A percentile compares a stretch with the other conserved stretches of the same genome.
These are phyloP conservation scores for Drosophila anomalata DNA, from an alignment of 2,888 invertebrate genomes.

Conservation along the genomic window DNA sequence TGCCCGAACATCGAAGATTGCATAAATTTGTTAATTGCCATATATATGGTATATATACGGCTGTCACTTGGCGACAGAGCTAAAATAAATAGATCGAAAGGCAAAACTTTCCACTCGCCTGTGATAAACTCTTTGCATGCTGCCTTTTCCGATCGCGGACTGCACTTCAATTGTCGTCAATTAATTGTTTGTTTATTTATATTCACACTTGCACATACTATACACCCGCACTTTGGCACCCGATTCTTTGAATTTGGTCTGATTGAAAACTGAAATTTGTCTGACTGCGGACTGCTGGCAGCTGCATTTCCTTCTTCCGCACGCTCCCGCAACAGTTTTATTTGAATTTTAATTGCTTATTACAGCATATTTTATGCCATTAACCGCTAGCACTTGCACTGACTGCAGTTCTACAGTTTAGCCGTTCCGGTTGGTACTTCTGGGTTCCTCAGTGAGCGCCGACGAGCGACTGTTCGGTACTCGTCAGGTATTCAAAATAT, in stretches of 20 bases:
- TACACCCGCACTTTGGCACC: constrained; percentile 42
- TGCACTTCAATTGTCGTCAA: constrained; percentile 73
- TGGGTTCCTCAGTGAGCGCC: constrained; percentile 56
- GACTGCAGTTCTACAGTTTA: constrained; percentile 9
- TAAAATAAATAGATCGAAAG: constrained; percentile 55
- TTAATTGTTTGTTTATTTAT: constrained; percentile 59
- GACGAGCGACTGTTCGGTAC: constrained; percentile 56
- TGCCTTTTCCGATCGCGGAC: constrained; percentile 27
- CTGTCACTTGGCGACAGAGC: constrained; percentile 51
- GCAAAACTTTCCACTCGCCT: constrained; percentile 74
- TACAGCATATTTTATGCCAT: not conserved
- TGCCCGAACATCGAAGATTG: constrained; percentile 47
- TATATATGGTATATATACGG: constrained; percentile 75
- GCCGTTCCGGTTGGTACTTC: constrained; percentile 25
- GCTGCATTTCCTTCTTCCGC: constrained; percentile 3
- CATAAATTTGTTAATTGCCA: constrained; percentile 75
- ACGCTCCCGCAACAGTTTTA: not conserved
- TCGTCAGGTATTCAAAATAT: constrained; percentile 64
- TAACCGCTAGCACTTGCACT: constrained; percentile 10
- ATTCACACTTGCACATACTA: constrained; percentile 20
- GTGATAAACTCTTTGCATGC: constrained; percentile 47
- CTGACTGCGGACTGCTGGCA: not conserved
- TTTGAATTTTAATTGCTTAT: not conserved
- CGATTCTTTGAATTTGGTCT: constrained; percentile 51
- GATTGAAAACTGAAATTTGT: constrained; percentile 6